Evolutionary conservation across 1,140 invertebrate genomes (phyloP), one percentile per base, ranked within the genome.

Genomic region (Bombyx mandarina): DNA sequence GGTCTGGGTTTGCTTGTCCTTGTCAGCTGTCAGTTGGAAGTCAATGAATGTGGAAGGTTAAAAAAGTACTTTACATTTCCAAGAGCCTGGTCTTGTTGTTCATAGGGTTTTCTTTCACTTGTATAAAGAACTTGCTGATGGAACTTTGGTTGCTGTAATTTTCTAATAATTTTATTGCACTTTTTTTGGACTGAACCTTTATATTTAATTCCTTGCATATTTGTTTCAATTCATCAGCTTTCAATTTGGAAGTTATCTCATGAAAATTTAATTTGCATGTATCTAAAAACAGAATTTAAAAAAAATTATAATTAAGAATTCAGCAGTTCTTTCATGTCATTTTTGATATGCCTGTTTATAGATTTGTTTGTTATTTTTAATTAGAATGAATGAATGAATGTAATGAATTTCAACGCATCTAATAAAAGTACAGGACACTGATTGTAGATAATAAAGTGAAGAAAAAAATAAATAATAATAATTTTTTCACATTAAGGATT

Each of bases 121-220:
- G 43, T 57, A 45, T 46, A 42, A 79, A 79, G 57, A 63, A 83
- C 4, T 56, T 66, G 35, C 60, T 65, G n/a, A 85, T 83, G 8
- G 62, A 51, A 48, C 56, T 56, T 8, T 18, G 12, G 46, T 56
- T 52, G 22, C 66, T 49, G 45, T 57, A 71, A 7, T 18, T 59
- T n/a, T 35, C 54, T 7, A 73, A 45, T 6, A 61, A 50, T 8
- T 62, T 61, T n/a, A 59, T 44, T 54, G 57, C 61, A 50, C 62
- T 65, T 44, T 71, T 44, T 58, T 83, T 83, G n/a, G 52, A 69
- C 50, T 50, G 61, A 7, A 62, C 59, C 58, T 74, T 80, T 52
- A 73, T 46, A 62, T 75, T 83, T 47, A 74, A 62, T n/a, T 73
- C 68, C 51, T 74, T 81, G 48, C 78, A 79, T 47, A 86, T 69